Evolutionary conservation across 2,797 vertebrate genomes (phyloP).

Genomic region (Neosilurus hyrtlii): DNA sequence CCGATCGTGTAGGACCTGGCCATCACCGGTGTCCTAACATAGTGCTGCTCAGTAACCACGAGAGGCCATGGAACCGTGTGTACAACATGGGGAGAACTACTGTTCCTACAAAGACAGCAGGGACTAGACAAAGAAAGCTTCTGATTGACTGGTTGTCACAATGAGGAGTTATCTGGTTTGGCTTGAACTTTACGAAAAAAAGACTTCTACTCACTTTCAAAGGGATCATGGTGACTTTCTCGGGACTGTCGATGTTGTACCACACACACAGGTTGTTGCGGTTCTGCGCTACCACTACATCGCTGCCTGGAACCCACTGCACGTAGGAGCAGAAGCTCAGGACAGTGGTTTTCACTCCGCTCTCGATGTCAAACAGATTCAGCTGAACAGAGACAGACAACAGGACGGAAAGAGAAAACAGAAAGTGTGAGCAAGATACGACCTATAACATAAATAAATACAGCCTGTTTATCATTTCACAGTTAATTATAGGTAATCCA

Average conservation of each 20-base stretch:
- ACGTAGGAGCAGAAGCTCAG: conserved; percentile 92
- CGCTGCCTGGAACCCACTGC: conserved; percentile 94
- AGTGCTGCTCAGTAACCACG: too few species aligned
- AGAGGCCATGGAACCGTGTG: too few species aligned
- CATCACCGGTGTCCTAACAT: too few species aligned
- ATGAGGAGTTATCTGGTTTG: background rate
- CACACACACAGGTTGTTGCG: conserved; percentile 87
- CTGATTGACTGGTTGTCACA: too few species aligned
- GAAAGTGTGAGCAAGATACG: background rate
- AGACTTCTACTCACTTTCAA: conserved; percentile 78
- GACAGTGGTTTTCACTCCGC: conserved; percentile 78
- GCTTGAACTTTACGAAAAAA: background rate
- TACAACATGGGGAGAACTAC: too few species aligned
- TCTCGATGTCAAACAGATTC: conserved; percentile 84
- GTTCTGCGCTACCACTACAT: conserved; percentile 94
- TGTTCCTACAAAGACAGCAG: too few species aligned
- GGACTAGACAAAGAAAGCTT: too few species aligned
- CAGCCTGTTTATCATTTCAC: background rate
- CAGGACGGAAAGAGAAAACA: background rate
- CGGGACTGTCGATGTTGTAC: conserved; percentile 95
- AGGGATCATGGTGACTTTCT: conserved; percentile 88
- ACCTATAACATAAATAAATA: too few species aligned
- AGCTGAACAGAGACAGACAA: conserved; percentile 68
- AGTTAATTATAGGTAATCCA: background rate
- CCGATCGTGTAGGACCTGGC: too few species aligned